phyloP scores from a whole-genome alignment of 2,797 vertebrate species.

The Neostethus bicornis region DNA sequence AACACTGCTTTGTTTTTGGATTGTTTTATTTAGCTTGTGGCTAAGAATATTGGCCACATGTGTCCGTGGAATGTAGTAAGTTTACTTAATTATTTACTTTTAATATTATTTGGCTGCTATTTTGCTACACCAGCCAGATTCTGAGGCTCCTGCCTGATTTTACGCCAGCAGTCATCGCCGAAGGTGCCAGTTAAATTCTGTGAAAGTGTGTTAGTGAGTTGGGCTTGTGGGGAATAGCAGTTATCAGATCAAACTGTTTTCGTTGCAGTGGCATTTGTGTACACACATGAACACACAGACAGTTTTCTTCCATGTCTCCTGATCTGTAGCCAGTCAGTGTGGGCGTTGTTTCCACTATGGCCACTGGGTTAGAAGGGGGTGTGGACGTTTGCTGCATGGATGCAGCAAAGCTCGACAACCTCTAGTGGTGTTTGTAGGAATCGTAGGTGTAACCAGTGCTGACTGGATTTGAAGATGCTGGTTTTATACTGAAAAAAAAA shows the following conservation, averaged over 20 bases:
- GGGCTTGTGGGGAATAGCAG: conserved; percentile 2
- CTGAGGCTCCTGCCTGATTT: conserved; percentile 25
- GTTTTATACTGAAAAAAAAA: conserved; percentile 39
- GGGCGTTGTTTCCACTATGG: conserved; percentile 57
- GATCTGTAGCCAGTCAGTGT: conserved; percentile 43
- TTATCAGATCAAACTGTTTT: conserved; percentile 31
- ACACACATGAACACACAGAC: conserved; percentile 12
- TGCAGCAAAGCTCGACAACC: conserved; percentile 52
- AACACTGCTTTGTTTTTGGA: not conserved
- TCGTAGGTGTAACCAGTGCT: conserved; percentile 9
- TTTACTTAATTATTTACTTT: conserved; percentile 7
- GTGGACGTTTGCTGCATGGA: conserved; percentile 52
- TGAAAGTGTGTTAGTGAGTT: conserved; percentile 1
- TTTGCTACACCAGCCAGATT: conserved; percentile 32
- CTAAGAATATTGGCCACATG: conserved; percentile 23
- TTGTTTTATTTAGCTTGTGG: not conserved
- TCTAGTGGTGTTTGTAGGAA: conserved; percentile 61
- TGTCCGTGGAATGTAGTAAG: conserved; percentile 25
- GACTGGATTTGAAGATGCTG: conserved; percentile 43
- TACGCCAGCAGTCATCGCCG: conserved; percentile 23
- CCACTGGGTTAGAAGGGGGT: conserved; percentile 51
- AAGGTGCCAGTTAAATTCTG: conserved; percentile 14
- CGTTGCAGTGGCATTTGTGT: conserved; percentile 16
- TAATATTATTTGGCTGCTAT: conserved; percentile 22
- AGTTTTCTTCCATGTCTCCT: conserved; percentile 26